These are phyloP conservation scores for Grus americana DNA, from an alignment of 2,113 vertebrate species.

Conservation along the genomic window DNA sequence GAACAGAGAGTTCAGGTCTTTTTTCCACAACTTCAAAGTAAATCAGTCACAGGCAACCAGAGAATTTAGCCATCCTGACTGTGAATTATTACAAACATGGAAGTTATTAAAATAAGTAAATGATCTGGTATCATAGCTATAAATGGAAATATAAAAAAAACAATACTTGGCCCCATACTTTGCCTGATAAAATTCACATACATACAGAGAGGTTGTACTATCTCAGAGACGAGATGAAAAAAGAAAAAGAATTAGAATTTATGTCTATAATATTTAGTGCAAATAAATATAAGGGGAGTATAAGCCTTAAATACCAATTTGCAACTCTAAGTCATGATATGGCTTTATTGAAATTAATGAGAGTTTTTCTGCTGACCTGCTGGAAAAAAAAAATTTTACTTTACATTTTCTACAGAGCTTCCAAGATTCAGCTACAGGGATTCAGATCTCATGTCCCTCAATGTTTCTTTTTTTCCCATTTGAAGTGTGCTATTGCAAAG, in stretches of 20 bases:
- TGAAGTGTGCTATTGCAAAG: not conserved
- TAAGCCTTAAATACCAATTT: not conserved
- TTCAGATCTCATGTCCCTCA: not conserved
- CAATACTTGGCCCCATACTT: not conserved
- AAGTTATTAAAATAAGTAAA: not conserved
- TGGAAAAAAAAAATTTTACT: not conserved
- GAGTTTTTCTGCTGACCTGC: not conserved
- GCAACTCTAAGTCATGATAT: not conserved
- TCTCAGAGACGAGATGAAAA: not conserved
- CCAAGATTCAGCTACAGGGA: not conserved
- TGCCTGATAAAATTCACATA: not conserved
- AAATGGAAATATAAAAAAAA: not conserved
- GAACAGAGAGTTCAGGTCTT: not conserved
- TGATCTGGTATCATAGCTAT: not conserved
- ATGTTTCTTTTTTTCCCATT: not conserved
- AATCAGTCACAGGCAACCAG: not conserved
- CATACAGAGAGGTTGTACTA: not conserved
- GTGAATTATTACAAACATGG: not conserved
- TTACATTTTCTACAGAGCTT: not conserved
- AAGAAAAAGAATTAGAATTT: not conserved
- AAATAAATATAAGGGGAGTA: not conserved
- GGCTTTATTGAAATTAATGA: not conserved
- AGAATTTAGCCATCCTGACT: not conserved
- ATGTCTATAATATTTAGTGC: not conserved
- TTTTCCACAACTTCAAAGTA: not conserved